Base-by-base conservation (phyloP, 1,140 invertebrate species). In the Prorops nasuta region DNA sequence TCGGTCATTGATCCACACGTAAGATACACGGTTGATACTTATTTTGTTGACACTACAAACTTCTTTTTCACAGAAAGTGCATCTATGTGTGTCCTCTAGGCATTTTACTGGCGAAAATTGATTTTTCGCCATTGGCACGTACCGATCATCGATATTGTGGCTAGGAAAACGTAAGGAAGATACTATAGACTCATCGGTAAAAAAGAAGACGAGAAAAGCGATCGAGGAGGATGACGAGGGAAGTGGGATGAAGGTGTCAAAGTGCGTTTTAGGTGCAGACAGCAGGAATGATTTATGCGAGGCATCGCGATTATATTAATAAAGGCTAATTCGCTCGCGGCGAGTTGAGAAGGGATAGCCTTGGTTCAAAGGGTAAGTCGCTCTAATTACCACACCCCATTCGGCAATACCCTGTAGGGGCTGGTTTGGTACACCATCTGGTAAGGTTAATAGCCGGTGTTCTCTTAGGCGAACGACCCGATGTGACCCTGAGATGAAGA, bases 1-100 rank as follows among this genome's bases (percentile, higher is more conserved):
- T 53, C 59, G 54, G 54, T 57, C 64, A 67, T 67, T 64, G 63
- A 66, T 63, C 60, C 49, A 50, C 51, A 61, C 49, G 54, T 56
- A 56, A 60, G 58, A 44, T 59, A 60, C 54, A 59, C 51, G 41
- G 18, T 53, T 47, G 58, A 56, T 56, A 60, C 28, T 36, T 45
- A 50, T 45, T 53, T 61, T 61, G 60, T 61, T 60, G 59, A 60
- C 58, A 60, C 58, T 61, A 60, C 49, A 61, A 61, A 61, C 59
- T 44, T 47, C 46, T 60, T 40, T n/a, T n/a, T n/a, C n/a, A 28
- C 4, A 10, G 24, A 10, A 28, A 28, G 4, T 6, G 4, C 24
- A 10, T 28, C 24, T 28, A 28, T 28, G 24, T 28, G 4, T 28
- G 24, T 10, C 10, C 24, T 28, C 32, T 43, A 56, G 24, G 16